These are phyloP conservation scores for Trichopria drosophilae DNA, from an alignment of 2,888 invertebrate genomes.

Conservation along the genomic window DNA sequence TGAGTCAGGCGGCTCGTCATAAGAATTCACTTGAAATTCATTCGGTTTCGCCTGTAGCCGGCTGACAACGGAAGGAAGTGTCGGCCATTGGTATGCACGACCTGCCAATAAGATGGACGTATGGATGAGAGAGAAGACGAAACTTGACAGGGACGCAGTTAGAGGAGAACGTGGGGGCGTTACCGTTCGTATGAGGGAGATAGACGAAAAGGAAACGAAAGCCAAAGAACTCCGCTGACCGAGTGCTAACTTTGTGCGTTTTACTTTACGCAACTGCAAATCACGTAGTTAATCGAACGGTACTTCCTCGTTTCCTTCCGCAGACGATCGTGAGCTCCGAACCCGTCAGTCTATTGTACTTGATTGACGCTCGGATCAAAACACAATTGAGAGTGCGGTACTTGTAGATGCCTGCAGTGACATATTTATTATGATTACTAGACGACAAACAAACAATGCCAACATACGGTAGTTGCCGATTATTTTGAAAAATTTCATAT, in stretches of 20 bases:
- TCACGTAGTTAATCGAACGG: conserved; percentile 50
- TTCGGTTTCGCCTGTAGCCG: conserved; percentile 43
- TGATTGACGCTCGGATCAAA: no score
- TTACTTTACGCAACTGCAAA: conserved; percentile 43
- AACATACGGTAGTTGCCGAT: no score
- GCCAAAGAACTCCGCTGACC: conserved; percentile 54
- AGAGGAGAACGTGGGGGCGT: conserved; percentile 28
- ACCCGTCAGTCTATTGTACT: no score
- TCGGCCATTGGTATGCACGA: conserved; percentile 53
- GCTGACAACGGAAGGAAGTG: conserved; percentile 56
- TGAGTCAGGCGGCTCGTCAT: no score
- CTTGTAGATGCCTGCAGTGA: no score
- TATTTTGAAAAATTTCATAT: no score
- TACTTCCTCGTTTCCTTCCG: conserved; percentile 54
- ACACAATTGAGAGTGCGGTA: no score
- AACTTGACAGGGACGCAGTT: conserved; percentile 8
- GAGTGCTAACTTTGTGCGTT: conserved; percentile 44
- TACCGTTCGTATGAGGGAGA: conserved; percentile 2
- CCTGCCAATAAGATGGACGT: conserved; percentile 24
- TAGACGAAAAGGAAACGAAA: conserved; percentile 24
- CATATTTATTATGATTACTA: no score
- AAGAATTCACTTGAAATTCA: conserved; percentile 53
- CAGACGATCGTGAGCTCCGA: conserved; percentile 45
- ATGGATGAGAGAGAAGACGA: conserved; percentile 11
- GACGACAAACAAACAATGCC: no score